phyloP scores from a whole-genome alignment of 2,888 invertebrate species.

The Portevinia maculata region DNA sequence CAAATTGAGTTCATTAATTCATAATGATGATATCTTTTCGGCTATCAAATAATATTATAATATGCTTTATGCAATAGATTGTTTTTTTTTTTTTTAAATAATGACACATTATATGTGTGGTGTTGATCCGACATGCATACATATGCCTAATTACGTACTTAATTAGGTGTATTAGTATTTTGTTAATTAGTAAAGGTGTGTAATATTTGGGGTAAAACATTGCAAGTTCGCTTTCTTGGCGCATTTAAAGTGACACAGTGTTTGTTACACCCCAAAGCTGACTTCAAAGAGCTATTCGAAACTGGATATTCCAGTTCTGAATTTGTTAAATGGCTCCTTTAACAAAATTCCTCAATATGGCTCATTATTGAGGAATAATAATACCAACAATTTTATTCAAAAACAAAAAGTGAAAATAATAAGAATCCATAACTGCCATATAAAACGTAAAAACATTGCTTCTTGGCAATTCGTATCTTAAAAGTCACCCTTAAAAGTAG shows the following conservation, averaged over 20 bases:
- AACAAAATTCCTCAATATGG: no score
- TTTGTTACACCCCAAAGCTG: background rate
- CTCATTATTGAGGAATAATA: no score
- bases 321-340: no score
- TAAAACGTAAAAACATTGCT: no score
- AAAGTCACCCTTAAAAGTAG: no score
- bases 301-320: no score
- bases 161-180: background rate
- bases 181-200: no score
- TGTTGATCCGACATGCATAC: constrained; percentile 19
- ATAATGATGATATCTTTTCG: constrained; percentile 59
- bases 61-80: constrained; percentile 35
- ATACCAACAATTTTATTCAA: no score
- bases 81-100: constrained; percentile 52
- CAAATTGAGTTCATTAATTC: constrained; percentile 65
- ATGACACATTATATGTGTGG: constrained; percentile 16
- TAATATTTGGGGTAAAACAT: no score
- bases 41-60: background rate
- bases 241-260: background rate
- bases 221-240: background rate
- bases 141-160: background rate
- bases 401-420: no score
- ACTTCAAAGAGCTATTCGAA: background rate
- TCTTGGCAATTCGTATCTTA: no score
- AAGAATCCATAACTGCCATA: no score